A percentile compares a stretch with the other conserved stretches of the same genome.
Conservation (phyloP, 2,113 vertebrate genomes). For the Rhinoptilus africanus region DNA sequence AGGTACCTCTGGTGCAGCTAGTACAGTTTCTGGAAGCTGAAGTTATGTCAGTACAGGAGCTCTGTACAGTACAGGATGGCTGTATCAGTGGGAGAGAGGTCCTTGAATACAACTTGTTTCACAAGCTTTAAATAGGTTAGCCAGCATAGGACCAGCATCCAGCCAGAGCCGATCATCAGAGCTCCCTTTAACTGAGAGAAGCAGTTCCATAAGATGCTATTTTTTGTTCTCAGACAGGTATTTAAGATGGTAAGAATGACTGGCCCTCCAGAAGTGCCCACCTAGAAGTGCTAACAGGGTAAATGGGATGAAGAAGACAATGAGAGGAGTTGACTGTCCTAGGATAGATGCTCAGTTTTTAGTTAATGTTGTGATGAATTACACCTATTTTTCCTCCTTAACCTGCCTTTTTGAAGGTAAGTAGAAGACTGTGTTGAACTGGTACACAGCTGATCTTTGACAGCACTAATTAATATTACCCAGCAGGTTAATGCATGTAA, state of each 20-base stretch:
- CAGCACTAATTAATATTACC: background rate
- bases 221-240: background rate
- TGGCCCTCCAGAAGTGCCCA: background rate
- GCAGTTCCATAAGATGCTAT: accelerated
- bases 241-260: background rate
- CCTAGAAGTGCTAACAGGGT: background rate
- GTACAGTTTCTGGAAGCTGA: background rate
- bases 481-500: background rate
- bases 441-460: background rate
- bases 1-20: background rate
- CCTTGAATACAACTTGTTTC: background rate
- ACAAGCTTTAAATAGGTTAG: background rate
- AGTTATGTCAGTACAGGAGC: background rate
- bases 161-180: background rate
- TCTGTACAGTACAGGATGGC: background rate
- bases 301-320: background rate
- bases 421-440: background rate
- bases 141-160: background rate
- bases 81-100: background rate
- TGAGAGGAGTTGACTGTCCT: background rate
- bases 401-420: background rate
- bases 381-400: background rate
- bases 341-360: background rate
- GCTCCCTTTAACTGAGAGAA: background rate
- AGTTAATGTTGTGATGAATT: background rate